Percentiles rank a stretch among this genome's conserved stretches.
Conservation (phyloP, 2,888 invertebrate genomes). For the Ommatoiulus sabulosus region DNA sequence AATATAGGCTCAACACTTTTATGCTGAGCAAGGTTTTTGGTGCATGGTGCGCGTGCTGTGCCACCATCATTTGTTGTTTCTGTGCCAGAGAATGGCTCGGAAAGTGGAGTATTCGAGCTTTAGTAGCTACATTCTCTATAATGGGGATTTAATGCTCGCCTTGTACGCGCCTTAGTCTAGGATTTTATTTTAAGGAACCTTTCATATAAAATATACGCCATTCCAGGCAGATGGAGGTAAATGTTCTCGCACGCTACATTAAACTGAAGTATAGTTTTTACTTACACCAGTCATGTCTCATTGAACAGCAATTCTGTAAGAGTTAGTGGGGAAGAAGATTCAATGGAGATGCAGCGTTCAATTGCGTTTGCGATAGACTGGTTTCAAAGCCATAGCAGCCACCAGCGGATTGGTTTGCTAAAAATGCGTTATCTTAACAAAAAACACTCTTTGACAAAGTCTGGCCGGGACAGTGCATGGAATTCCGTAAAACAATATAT, state of each 20-base stretch:
- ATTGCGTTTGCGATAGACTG: neutral
- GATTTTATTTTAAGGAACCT: slow-evolving; percentile 46
- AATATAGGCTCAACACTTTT: neutral
- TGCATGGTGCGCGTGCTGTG: neutral
- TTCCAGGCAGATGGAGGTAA: slow-evolving; percentile 41
- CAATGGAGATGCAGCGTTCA: slow-evolving; percentile 26
- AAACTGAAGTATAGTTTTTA: slow-evolving; percentile 48
- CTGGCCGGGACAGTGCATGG: neutral
- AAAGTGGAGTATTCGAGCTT: neutral
- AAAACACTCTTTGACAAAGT: neutral
- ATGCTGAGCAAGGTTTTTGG: neutral
- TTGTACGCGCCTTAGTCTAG: slow-evolving; percentile 43
- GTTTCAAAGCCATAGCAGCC: neutral
- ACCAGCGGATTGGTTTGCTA: neutral
- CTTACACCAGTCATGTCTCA: slow-evolving; percentile 47
- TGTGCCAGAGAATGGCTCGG: neutral
- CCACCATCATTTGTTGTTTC: slow-evolving; percentile 22
- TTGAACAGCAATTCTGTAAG: slow-evolving; percentile 48
- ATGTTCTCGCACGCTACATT: slow-evolving; percentile 47
- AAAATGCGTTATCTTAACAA: neutral
- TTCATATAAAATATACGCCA: slow-evolving; percentile 41
- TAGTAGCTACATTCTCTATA: neutral
- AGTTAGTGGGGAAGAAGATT: slow-evolving; percentile 44
- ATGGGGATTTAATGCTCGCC: slow-evolving; percentile 45
- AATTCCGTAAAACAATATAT: too few relatives aligned